phyloP scores from a whole-genome alignment of 2,888 invertebrate species.

The Podabrus alpinus region DNA sequence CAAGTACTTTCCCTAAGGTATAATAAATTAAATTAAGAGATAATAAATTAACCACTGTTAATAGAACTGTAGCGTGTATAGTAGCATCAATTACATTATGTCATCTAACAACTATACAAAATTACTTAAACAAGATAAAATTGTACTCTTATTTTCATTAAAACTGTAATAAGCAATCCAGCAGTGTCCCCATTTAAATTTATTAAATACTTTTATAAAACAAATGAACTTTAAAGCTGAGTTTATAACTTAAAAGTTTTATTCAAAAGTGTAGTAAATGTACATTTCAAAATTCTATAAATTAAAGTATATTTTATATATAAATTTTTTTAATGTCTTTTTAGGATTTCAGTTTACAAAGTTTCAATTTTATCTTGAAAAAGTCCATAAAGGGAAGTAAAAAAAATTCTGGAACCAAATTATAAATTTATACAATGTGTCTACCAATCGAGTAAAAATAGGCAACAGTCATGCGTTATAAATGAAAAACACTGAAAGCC shows the following conservation, averaged over 20 bases:
- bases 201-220: background rate
- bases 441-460: background rate
- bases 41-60: constrained; percentile 13
- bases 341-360: background rate
- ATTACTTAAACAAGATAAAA: background rate
- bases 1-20: background rate
- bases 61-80: constrained; percentile 5
- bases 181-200: background rate
- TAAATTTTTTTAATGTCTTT: background rate
- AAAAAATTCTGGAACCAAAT: background rate
- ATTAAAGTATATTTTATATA: background rate
- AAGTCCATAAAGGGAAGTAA: background rate
- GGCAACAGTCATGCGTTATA: background rate
- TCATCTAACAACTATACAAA: constrained; percentile 11
- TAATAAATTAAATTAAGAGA: background rate
- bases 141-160: background rate
- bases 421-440: background rate
- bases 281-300: background rate
- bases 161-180: background rate
- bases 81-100: constrained; percentile 10
- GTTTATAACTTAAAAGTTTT: background rate
- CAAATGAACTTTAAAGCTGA: background rate
- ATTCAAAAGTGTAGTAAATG: background rate
- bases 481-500: background rate
- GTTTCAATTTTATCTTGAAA: background rate